Evolutionary conservation across 2,797 vertebrate species (phyloP).

Genomic region (Acanthis flammea): DNA sequence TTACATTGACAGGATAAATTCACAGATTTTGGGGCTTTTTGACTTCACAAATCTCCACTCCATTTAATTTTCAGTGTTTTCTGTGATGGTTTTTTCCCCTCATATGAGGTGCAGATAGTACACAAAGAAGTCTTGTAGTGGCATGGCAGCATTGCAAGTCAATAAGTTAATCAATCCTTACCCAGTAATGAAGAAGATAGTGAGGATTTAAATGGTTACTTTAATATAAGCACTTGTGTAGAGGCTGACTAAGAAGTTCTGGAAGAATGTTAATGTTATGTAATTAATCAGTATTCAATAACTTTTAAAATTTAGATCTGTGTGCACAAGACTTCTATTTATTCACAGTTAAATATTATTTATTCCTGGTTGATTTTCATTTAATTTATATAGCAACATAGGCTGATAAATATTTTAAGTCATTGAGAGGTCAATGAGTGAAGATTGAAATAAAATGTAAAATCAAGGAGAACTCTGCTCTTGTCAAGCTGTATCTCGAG

Average conservation of each 20-base stretch:
- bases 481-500: background rate
- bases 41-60: background rate
- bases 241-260: background rate
- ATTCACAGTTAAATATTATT: background rate
- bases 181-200: background rate
- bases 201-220: background rate
- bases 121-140: background rate
- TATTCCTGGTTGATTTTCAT: background rate
- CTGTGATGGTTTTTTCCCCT: background rate
- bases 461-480: background rate
- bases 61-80: background rate
- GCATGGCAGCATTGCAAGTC: background rate
- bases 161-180: background rate
- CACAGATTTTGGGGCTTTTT: rapidly evolving
- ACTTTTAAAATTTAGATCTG: background rate
- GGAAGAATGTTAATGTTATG: background rate
- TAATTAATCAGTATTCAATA: background rate
- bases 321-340: background rate
- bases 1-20: background rate
- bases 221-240: background rate
- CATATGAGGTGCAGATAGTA: background rate
- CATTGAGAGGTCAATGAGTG: background rate
- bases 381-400: background rate
- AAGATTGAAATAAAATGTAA: background rate
- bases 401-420: background rate